Evolutionary conservation across 2,888 invertebrate species (phyloP).

Genomic region (Thereva unica): DNA sequence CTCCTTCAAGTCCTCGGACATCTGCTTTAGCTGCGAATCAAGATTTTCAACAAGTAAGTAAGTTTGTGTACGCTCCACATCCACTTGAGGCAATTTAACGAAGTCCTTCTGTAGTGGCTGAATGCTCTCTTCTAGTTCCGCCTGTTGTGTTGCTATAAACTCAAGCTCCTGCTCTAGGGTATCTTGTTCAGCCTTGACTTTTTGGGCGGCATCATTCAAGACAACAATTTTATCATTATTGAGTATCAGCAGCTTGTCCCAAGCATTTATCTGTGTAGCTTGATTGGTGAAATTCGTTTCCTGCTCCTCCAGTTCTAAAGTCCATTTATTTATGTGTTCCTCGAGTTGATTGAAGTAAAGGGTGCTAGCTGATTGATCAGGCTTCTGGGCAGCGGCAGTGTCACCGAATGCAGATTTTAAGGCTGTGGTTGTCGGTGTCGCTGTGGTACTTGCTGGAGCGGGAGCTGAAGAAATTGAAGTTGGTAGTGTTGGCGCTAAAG

Average conservation of each 20-base stretch:
- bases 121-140: slow-evolving; percentile 86
- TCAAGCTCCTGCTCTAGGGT: slow-evolving; percentile 91
- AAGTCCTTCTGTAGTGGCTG: slow-evolving; percentile 83
- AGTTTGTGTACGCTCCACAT: slow-evolving; percentile 89
- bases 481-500: not conserved
- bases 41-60: slow-evolving; percentile 88
- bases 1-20: slow-evolving; percentile 94
- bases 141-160: slow-evolving; percentile 89
- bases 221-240: slow-evolving; percentile 91
- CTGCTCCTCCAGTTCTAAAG: slow-evolving; percentile 86
- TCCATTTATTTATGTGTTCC: slow-evolving; percentile 94
- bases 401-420: too few relatives aligned
- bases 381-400: slow-evolving; percentile 27
- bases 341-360: slow-evolving; percentile 85
- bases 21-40: slow-evolving; percentile 89
- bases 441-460: slow-evolving; percentile 44
- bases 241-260: slow-evolving; percentile 87
- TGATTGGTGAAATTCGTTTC: slow-evolving; percentile 91
- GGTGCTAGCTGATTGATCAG: slow-evolving; percentile 59
- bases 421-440: slow-evolving; percentile 47
- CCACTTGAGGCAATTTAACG: slow-evolving; percentile 69
- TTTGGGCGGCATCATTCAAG: slow-evolving; percentile 83
- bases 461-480: not conserved
- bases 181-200: slow-evolving; percentile 86
- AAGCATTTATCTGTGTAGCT: slow-evolving; percentile 92